These are phyloP conservation scores for Syngnathus rostellatus DNA, from an alignment of 2,797 vertebrate genomes.

Conservation along the genomic window DNA sequence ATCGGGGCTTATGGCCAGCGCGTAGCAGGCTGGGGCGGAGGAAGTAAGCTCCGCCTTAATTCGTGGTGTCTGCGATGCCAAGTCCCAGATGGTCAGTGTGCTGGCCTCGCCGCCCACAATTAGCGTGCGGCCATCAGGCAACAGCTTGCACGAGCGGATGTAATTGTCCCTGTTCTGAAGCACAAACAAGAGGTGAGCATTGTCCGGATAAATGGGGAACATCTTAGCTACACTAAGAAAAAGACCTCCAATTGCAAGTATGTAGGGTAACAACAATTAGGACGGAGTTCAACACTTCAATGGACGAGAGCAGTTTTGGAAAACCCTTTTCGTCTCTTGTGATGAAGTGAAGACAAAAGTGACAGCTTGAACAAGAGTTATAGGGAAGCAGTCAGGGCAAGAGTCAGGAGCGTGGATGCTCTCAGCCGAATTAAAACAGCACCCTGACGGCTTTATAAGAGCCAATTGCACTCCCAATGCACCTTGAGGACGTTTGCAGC, in stretches of 20 bases:
- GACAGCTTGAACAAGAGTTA: slow-evolving; percentile 46
- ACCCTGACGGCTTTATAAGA: slow-evolving; percentile 61
- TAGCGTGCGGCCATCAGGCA: slow-evolving; percentile 89
- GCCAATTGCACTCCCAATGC: slow-evolving; percentile 51
- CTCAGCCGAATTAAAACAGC: slow-evolving; percentile 67
- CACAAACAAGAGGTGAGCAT: slow-evolving; percentile 3
- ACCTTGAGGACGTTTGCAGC: slow-evolving; percentile 44
- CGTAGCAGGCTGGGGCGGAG: slow-evolving; percentile 90
- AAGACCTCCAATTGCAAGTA: no score
- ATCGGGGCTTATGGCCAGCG: slow-evolving; percentile 91
- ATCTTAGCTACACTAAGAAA: neutral
- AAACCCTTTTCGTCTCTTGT: slow-evolving; percentile 6
- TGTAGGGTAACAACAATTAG: neutral
- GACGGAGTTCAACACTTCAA: neutral
- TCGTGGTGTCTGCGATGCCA: slow-evolving; percentile 88
- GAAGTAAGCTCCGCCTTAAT: slow-evolving; percentile 95
- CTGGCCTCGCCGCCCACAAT: slow-evolving; percentile 94
- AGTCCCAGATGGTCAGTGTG: slow-evolving; percentile 95
- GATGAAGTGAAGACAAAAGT: slow-evolving; percentile 39
- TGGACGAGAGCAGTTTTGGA: slow-evolving; percentile 17
- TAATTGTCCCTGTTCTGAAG: slow-evolving; percentile 93
- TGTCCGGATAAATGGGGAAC: neutral
- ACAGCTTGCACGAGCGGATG: slow-evolving; percentile 96
- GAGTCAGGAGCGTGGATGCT: slow-evolving; percentile 56
- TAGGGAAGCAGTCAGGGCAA: slow-evolving; percentile 28